A percentile compares a stretch with the other conserved stretches of the same genome.
phyloP scores from a whole-genome alignment of 2,797 vertebrate species.

The Melanotaenia maccullochi region DNA sequence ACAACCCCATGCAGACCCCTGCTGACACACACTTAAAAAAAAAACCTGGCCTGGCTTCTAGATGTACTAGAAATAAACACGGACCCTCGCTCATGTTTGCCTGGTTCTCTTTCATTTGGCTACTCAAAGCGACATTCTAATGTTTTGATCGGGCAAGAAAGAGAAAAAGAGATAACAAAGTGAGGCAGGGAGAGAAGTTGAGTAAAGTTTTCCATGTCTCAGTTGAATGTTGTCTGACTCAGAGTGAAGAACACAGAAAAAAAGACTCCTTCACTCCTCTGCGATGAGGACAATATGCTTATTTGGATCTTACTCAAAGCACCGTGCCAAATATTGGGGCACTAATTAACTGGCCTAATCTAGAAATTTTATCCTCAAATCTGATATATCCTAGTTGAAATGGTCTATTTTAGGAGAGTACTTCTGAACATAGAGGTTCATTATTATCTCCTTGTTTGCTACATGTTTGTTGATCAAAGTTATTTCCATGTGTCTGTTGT shows the following conservation, averaged over 20 bases:
- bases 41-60: conserved; percentile 65
- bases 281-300: conserved; percentile 76
- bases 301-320: conserved; percentile 73
- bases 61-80: conserved; percentile 66
- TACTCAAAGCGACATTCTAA: conserved; percentile 70
- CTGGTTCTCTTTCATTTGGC: conserved; percentile 72
- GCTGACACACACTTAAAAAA: conserved; percentile 54
- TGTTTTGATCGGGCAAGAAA: conserved; percentile 75
- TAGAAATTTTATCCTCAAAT: conserved; percentile 74
- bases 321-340: conserved; percentile 66
- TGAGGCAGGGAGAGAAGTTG: conserved; percentile 50
- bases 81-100: conserved; percentile 64
- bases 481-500: conserved; percentile 71
- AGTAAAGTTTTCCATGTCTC: conserved; percentile 69
- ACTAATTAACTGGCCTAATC: conserved; percentile 80
- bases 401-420: conserved; percentile 77
- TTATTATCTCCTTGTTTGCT: conserved; percentile 79
- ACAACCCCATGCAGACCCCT: conserved; percentile 68
- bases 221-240: conserved; percentile 61
- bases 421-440: conserved; percentile 73
- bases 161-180: conserved; percentile 65
- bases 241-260: conserved; percentile 62
- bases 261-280: conserved; percentile 51
- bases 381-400: conserved; percentile 74
- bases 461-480: conserved; percentile 82